Base-by-base conservation (phyloP, 2,888 invertebrate genomes). In the Dolichomitus sp. region DNA sequence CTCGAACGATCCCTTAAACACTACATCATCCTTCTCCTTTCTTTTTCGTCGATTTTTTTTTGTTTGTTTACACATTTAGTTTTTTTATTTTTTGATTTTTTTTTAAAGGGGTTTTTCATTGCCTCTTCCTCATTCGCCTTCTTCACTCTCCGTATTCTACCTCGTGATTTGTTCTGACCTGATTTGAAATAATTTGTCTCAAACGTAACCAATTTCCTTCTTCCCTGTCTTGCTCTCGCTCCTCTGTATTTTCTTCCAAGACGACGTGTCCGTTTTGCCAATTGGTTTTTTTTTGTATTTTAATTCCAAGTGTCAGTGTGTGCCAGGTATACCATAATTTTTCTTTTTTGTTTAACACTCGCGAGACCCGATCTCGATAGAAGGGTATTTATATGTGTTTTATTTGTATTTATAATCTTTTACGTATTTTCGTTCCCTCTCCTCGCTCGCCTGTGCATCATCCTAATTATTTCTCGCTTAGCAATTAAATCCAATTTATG, bases 1-100 rank as follows among this genome's bases (percentile, higher is more conserved):
- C 88, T 91, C 91, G 90, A 90, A 90, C 90, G 91, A 89, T 92
- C 88, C 93, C 93, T 93, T 93, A 93, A 93, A 93, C 93, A 92
- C 93, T 93, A 93, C 85, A 65, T 76, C 84, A 77, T 72, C 45
- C 76, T 76, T 50, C 52, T 75, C 59, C 59, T 76, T 74, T 54
- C 40, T 68, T 59, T 37, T 59, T 30, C 42, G 74, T 48, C 74
- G 48, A 33, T 59, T 79, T 76, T 76, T 63, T 59, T 59, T 79
- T 76, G 75, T 63, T 59, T 45, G 37, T 57, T 59, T 52, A 65
- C 27, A 59, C 30, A 42, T 61, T 14, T 33, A 52, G 33, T 52
- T 52, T 42, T 14, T 45, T 5, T 0, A 14, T 33, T 42, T 19
- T n/a, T 30, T 65, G 40, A 48, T 40, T 73, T 23, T 74, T 73